These are phyloP conservation scores for Planococcus citri DNA, from an alignment of 1,140 invertebrate species.

Conservation along the genomic window DNA sequence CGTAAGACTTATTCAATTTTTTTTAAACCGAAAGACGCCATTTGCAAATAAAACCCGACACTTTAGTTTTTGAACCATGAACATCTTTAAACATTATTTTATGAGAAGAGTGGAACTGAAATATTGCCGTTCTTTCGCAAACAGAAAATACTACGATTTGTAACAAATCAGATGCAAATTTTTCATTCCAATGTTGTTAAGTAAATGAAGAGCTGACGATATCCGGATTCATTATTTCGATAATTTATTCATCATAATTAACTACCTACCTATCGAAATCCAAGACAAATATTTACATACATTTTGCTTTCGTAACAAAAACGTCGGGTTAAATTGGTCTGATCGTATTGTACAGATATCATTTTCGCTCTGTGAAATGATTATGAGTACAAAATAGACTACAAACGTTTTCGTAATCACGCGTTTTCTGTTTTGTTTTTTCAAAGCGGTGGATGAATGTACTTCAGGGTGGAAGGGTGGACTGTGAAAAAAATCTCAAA, in stretches of 20 bases:
- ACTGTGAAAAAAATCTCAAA: no score
- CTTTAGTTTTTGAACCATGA: not conserved
- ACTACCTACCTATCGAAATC: not conserved
- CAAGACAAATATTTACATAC: not conserved
- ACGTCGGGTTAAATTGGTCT: no score
- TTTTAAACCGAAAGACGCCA: not conserved
- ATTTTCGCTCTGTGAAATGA: no score
- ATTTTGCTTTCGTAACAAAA: not conserved
- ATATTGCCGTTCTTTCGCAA: not conserved
- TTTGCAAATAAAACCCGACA: not conserved
- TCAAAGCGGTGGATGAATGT: no score
- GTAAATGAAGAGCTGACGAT: not conserved
- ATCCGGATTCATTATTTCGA: not conserved
- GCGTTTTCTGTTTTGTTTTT: no score
- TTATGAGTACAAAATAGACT: no score
- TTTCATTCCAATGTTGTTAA: not conserved
- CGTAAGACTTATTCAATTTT: not conserved
- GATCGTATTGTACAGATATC: no score
- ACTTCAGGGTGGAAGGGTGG: no score
- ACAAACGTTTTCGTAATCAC: no score
- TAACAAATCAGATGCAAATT: constrained; percentile 4
- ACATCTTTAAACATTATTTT: constrained; percentile 4
- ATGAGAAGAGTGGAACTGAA: not conserved
- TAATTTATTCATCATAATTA: not conserved
- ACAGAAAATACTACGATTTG: not conserved